These are phyloP conservation scores for Meiosimyza decipiens DNA, from an alignment of 2,888 invertebrate genomes.

Conservation along the genomic window DNA sequence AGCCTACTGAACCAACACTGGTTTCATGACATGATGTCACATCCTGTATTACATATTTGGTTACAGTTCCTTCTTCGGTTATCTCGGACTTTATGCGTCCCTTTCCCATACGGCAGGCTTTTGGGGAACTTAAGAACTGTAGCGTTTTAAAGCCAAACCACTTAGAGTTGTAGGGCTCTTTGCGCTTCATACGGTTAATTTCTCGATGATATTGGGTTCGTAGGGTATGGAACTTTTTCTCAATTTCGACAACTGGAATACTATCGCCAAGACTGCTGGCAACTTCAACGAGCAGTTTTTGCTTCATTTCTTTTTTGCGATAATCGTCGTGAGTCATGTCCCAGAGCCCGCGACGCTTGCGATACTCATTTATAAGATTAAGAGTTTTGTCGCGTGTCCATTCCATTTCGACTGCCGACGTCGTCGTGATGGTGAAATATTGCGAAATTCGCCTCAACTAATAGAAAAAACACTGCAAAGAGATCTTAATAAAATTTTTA, in stretches of 20 bases:
- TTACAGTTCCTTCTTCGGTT: constrained; percentile 54
- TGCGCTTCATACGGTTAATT: constrained; percentile 70
- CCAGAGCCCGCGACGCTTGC: constrained; percentile 64
- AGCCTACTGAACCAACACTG: constrained; percentile 42
- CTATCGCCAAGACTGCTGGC: constrained; percentile 60
- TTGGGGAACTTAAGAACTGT: constrained; percentile 72
- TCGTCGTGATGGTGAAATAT: not conserved
- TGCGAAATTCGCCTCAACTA: too few species aligned
- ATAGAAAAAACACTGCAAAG: too few species aligned
- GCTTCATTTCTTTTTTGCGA: constrained; percentile 65
- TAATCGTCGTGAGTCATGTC: constrained; percentile 67
- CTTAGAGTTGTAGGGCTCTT: constrained; percentile 70
- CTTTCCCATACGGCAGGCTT: constrained; percentile 63
- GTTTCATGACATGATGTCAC: constrained; percentile 38
- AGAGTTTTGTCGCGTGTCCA: constrained; percentile 66
- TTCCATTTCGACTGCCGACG: constrained; percentile 54
- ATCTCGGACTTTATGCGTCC: constrained; percentile 61
- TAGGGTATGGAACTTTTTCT: constrained; percentile 73
- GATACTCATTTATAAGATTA: constrained; percentile 62
- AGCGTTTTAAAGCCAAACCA: constrained; percentile 72
- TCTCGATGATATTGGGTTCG: constrained; percentile 74
- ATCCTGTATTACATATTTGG: constrained; percentile 60
- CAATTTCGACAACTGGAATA: constrained; percentile 67
- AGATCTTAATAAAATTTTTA: too few species aligned
- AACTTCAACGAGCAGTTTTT: constrained; percentile 60